These are phyloP conservation scores for Deroplatys truncata DNA, from an alignment of 2,888 invertebrate genomes.

Conservation along the genomic window DNA sequence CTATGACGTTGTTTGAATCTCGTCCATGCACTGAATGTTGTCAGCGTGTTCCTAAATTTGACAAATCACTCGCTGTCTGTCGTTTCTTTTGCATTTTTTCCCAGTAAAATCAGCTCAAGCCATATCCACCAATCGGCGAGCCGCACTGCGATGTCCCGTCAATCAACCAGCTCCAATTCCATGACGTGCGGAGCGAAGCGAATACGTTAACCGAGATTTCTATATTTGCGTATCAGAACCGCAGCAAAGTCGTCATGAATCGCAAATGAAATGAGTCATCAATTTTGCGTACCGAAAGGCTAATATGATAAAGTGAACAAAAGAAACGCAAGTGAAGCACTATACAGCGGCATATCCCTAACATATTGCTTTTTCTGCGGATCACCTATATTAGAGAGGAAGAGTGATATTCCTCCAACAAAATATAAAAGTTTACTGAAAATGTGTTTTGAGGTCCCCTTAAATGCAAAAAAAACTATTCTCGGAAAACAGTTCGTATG, in stretches of 20 bases:
- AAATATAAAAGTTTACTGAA: too few relatives aligned
- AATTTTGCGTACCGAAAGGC: background rate
- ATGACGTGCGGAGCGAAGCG: background rate
- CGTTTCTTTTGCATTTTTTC: background rate
- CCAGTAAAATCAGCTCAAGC: too few relatives aligned
- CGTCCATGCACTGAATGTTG: background rate
- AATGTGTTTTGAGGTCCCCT: too few relatives aligned
- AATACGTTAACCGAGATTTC: background rate
- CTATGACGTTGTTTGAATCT: background rate
- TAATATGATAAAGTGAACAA: background rate
- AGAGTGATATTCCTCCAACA: too few relatives aligned
- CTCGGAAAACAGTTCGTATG: too few relatives aligned
- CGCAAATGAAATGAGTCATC: background rate
- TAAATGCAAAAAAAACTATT: too few relatives aligned
- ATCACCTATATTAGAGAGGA: too few relatives aligned
- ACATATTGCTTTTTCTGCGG: too few relatives aligned
- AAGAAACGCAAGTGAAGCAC: background rate
- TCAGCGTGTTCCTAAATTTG: background rate
- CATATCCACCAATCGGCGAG: background rate
- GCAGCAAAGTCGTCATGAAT: background rate
- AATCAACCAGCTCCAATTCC: background rate
- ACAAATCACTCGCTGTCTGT: background rate
- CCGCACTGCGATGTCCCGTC: background rate
- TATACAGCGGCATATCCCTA: too few relatives aligned
- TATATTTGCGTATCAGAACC: background rate